These are phyloP conservation scores for Syrista parreyssii DNA, from an alignment of 2,888 invertebrate genomes.

Conservation along the genomic window DNA sequence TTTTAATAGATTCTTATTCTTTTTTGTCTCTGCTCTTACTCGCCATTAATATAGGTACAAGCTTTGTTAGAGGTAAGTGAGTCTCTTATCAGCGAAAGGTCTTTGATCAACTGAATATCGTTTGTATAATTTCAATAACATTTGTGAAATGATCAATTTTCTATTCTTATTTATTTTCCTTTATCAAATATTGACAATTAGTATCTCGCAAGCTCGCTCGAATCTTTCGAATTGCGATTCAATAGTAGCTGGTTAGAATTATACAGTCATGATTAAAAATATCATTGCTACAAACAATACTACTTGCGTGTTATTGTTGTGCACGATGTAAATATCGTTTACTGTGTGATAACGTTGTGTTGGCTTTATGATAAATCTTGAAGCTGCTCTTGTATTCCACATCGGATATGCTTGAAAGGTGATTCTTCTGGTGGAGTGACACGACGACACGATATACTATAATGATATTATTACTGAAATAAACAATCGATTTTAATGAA, in stretches of 20 bases:
- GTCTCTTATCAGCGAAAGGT: neutral
- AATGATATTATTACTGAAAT: neutral
- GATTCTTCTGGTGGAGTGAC: neutral
- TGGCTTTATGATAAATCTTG: neutral
- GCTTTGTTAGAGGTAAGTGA: neutral
- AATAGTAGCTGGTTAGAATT: neutral
- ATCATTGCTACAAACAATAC: neutral
- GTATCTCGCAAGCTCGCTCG: neutral
- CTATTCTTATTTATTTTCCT: neutral
- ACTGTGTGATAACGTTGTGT: neutral
- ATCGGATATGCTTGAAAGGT: neutral
- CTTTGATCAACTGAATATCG: neutral
- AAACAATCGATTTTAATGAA: neutral
- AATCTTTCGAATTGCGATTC: neutral
- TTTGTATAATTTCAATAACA: neutral
- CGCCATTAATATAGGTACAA: neutral
- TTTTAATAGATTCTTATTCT: neutral
- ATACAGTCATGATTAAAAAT: neutral
- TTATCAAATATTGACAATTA: neutral
- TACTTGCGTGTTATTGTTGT: neutral
- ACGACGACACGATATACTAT: neutral
- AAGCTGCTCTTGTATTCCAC: neutral
- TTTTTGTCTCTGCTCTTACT: neutral
- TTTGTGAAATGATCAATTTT: neutral
- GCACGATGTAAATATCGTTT: neutral